A percentile compares a stretch with the other conserved stretches of the same genome.
Evolutionary conservation across 1,140 invertebrate genomes (phyloP).

Genomic region (Aradophagus sp.): DNA sequence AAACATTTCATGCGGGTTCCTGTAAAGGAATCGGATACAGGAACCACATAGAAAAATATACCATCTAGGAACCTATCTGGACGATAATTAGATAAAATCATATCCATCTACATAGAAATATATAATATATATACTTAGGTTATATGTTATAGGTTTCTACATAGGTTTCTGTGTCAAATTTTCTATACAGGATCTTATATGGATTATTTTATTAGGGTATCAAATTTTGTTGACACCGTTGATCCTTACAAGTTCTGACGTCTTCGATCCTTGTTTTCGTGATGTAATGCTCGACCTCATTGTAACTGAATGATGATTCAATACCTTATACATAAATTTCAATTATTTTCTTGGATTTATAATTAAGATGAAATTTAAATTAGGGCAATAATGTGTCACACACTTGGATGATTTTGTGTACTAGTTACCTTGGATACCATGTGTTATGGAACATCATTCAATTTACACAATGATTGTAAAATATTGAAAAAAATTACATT

Average conservation of each 20-base stretch:
- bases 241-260: neutral
- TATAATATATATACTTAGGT: too few species aligned
- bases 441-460: neutral
- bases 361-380: constrained; percentile 1
- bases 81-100: constrained; percentile 2
- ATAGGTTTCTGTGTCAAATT: too few species aligned
- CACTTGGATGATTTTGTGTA: constrained; percentile 15
- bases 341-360: neutral
- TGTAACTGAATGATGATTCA: neutral
- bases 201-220: too few species aligned
- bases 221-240: too few species aligned
- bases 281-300: neutral
- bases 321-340: neutral
- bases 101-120: too few species aligned
- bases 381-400: neutral
- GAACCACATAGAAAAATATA: too few species aligned
- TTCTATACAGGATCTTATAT: too few species aligned
- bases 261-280: constrained; percentile 1
- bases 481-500: too few species aligned
- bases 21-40: too few species aligned
- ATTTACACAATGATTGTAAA: too few species aligned
- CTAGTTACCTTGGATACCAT: constrained; percentile 7
- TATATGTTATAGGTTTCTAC: too few species aligned
- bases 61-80: neutral
- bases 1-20: too few species aligned